phyloP scores from a whole-genome alignment of 2,113 vertebrate species.

The Barnardius zonarius region DNA sequence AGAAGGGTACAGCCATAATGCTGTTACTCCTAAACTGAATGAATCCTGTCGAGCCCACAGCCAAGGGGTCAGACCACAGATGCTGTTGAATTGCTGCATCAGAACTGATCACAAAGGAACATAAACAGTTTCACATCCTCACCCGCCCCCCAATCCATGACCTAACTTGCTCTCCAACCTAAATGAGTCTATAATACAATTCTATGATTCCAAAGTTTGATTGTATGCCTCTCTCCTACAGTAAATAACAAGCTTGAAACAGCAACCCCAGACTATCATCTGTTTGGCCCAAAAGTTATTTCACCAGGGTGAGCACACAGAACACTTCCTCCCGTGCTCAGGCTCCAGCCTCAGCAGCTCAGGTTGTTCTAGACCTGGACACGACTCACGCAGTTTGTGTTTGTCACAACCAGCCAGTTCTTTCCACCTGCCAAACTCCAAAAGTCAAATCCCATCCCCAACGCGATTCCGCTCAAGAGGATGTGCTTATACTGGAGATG shows the following conservation, averaged over 20 bases:
- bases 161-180: neutral
- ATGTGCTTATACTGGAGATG: accelerated
- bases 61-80: neutral
- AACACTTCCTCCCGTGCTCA: neutral
- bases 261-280: neutral
- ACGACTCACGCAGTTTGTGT: accelerated
- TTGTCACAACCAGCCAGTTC: neutral
- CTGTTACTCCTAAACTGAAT: neutral
- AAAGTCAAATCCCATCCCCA: no score
- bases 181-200: neutral
- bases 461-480: accelerated
- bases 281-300: neutral
- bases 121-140: no score
- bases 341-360: neutral
- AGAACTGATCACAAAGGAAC: no score
- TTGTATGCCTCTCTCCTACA: neutral
- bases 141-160: no score
- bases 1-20: neutral
- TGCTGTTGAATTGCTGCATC: accelerated
- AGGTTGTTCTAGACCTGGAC: no score
- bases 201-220: neutral
- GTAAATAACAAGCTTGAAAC: neutral
- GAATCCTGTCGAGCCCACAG: neutral
- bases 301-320: neutral
- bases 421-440: neutral